Conservation (phyloP, 2,888 invertebrate species). For the Tigriopus californicus region DNA sequence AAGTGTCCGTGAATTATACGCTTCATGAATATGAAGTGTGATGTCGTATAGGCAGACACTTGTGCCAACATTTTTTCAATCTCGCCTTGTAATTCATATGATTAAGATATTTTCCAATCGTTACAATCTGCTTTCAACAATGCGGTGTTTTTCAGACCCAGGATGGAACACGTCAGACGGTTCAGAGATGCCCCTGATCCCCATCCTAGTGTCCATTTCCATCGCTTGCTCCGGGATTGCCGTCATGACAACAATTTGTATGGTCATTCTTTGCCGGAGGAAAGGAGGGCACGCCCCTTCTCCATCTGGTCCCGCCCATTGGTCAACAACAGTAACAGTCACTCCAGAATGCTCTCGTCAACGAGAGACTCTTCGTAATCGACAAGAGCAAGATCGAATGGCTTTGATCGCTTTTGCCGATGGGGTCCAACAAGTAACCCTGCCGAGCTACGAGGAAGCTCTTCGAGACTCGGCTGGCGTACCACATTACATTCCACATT, state of each 20-base stretch:
- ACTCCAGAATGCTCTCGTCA: slow-evolving; percentile 11
- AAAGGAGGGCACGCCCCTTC: slow-evolving; percentile 8
- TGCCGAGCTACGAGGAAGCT: slow-evolving; percentile 16
- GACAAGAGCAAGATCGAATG: slow-evolving; percentile 17
- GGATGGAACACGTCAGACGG: neutral
- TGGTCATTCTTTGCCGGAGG: slow-evolving; percentile 1
- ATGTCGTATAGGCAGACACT: too few relatives aligned
- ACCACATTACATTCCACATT: neutral
- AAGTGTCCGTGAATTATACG: too few relatives aligned
- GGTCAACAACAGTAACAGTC: slow-evolving; percentile 12
- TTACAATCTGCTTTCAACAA: too few relatives aligned
- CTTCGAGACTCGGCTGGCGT: neutral
- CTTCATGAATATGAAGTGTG: too few relatives aligned
- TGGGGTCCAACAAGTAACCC: slow-evolving; percentile 17
- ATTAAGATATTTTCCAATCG: too few relatives aligned
- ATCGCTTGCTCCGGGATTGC: neutral
- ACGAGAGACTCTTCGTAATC: neutral
- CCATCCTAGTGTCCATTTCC: neutral
- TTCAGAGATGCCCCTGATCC: neutral
- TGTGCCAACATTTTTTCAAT: too few relatives aligned
- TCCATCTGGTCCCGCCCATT: slow-evolving; percentile 11
- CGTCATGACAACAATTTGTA: slow-evolving; percentile 2
- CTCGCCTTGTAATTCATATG: too few relatives aligned
- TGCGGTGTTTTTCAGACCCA: neutral
- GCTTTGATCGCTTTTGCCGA: slow-evolving; percentile 20